Evolutionary conservation across 2,113 vertebrate species (phyloP), one percentile per base, ranked within the genome.

Genomic region (Manacus vitellinus): DNA sequence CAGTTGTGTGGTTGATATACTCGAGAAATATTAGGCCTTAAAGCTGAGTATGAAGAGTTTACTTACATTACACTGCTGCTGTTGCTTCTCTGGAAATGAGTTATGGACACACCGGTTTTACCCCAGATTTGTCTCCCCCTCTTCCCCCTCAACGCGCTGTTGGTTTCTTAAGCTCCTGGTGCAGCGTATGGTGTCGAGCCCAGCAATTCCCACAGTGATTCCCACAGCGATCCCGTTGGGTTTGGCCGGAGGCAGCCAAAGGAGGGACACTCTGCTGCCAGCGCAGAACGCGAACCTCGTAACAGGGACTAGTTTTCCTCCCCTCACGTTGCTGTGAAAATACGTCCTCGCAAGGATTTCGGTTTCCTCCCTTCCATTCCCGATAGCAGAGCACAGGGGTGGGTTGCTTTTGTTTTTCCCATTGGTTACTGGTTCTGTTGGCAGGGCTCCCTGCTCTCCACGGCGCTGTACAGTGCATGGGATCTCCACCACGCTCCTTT

Each of bases 401-500:
- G 3, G 41, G 68, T 70, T 87, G 7, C 66, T 78, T 51, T 31
- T 20, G 14, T 31, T 39, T 10, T 62, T 52, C 30, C 39, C 4
- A 16, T 92, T 72, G 89, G 39, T 95, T 81, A 84, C 37, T 85
- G 97, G 81, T 97, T 95, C 94, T 93, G 95, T 92, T 92, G 78
- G 86, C 88, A 35, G 56, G 94, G 85, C 85, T 97, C 81, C 70
- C 73, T 92, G 93, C 85, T 95, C 68, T 76, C 96, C 62, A 74
- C 94, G 89, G 96, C 58, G 79, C 95, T 97, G 84, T 97, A 73
- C 81, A 97, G 82, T 97, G 97, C 98, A 98, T 97, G 98, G 37
- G 90, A 30, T 92, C 91, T 93, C 90, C 61, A 44, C 94, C 86
- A 23, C 12, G 59, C 14, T 97, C 96, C 85, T 95, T 95, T 94